Evolutionary conservation across 2,888 invertebrate species (phyloP).

Genomic region (Lepas anatifera): DNA sequence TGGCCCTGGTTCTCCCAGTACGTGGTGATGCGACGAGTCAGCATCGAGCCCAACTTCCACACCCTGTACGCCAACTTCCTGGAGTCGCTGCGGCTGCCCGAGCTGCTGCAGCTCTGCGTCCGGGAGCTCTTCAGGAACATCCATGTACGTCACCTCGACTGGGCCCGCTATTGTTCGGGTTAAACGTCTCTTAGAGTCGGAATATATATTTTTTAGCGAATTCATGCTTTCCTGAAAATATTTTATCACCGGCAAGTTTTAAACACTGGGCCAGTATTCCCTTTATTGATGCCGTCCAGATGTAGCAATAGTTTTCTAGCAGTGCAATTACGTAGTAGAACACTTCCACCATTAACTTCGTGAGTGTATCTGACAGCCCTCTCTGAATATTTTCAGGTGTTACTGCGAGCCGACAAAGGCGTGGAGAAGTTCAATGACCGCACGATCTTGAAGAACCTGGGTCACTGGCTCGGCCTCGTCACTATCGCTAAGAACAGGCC

Average conservation of each 20-base stretch:
- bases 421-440: slow-evolving; percentile 97
- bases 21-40: slow-evolving; percentile 94
- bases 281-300: too few species aligned
- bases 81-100: slow-evolving; percentile 72
- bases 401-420: slow-evolving; percentile 91
- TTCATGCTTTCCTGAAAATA: too few species aligned
- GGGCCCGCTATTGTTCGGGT: too few species aligned
- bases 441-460: slow-evolving; percentile 91
- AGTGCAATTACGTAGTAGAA: too few species aligned
- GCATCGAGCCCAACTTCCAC: slow-evolving; percentile 96
- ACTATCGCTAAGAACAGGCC: slow-evolving; percentile 88
- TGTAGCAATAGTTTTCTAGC: too few species aligned
- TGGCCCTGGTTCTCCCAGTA: slow-evolving; percentile 96
- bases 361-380: too few species aligned
- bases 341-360: too few species aligned
- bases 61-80: slow-evolving; percentile 91
- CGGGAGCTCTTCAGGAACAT: slow-evolving; percentile 94
- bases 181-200: too few species aligned
- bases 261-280: too few species aligned
- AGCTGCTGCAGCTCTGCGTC: slow-evolving; percentile 75
- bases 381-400: slow-evolving; percentile 37
- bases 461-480: slow-evolving; percentile 98
- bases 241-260: too few species aligned
- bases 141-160: too few species aligned
- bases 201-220: too few species aligned